These are phyloP conservation scores for Cactoblastis cactorum DNA, from an alignment of 2,888 invertebrate genomes.

Conservation along the genomic window DNA sequence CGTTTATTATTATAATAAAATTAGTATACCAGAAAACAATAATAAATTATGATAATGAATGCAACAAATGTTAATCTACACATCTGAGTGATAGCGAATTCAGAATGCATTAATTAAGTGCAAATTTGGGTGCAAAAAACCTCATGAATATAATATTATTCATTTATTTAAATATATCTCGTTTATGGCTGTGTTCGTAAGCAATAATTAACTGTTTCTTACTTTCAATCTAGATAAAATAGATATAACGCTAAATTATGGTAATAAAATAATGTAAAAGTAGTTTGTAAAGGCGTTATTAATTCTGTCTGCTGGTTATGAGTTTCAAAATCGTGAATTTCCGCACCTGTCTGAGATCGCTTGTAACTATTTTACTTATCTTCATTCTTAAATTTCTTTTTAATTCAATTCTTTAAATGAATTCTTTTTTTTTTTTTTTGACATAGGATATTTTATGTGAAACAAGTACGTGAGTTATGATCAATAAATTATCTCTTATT, in stretches of 20 bases:
- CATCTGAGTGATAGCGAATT: slow-evolving; percentile 20
- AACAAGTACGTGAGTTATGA: too few relatives aligned
- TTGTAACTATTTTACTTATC: too few relatives aligned
- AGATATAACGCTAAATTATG: slow-evolving; percentile 10
- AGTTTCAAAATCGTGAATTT: background rate
- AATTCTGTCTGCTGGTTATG: background rate
- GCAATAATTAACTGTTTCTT: background rate
- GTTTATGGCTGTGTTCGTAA: background rate
- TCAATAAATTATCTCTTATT: too few relatives aligned
- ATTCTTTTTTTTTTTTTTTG: too few relatives aligned
- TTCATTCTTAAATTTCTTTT: background rate
- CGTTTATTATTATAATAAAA: too few relatives aligned
- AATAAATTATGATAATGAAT: background rate
- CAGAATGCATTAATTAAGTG: slow-evolving; percentile 4
- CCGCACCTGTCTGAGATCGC: background rate
- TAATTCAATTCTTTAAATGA: too few relatives aligned
- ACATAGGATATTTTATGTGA: too few relatives aligned
- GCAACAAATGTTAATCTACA: background rate
- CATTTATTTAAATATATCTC: background rate
- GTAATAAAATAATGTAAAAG: background rate
- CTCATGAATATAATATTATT: background rate
- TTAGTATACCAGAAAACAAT: background rate
- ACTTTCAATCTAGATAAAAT: slow-evolving; percentile 4
- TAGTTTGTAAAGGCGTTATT: background rate
- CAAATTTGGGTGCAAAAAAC: background rate